Evolutionary conservation across 1,140 invertebrate species (phyloP).

Genomic region (Dendrolimus kikuchii): DNA sequence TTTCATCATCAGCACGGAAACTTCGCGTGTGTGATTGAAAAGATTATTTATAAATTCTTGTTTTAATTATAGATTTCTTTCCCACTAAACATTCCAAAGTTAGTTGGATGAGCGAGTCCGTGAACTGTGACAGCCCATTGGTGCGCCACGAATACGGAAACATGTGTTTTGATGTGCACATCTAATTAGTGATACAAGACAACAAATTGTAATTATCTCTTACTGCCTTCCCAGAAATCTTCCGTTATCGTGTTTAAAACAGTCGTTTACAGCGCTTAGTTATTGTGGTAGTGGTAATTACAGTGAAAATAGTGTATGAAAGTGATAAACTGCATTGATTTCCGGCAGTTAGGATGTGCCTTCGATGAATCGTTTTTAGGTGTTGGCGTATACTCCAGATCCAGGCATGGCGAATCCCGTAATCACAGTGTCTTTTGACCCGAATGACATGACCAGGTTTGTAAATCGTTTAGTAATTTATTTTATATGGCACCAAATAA

Average conservation of each 20-base stretch:
- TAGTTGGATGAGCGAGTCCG: slow-evolving; percentile 38
- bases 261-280: slow-evolving; percentile 4
- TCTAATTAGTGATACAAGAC: slow-evolving; percentile 49
- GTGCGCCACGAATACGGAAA: slow-evolving; percentile 42
- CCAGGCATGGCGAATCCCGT: slow-evolving; percentile 59
- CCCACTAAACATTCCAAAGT: slow-evolving; percentile 38
- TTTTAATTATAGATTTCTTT: slow-evolving; percentile 63
- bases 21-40: slow-evolving; percentile 62
- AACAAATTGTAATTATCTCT: slow-evolving; percentile 58
- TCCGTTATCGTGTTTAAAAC: slow-evolving; percentile 20
- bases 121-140: slow-evolving; percentile 31
- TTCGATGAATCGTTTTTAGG: slow-evolving; percentile 33
- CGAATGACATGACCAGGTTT: slow-evolving; percentile 80
- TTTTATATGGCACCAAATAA: too few species aligned
- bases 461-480: neutral
- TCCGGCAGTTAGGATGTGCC: slow-evolving; percentile 45
- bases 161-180: slow-evolving; percentile 69
- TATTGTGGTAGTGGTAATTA: slow-evolving; percentile 5
- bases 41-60: slow-evolving; percentile 61
- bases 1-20: slow-evolving; percentile 36
- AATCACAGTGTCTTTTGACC: slow-evolving; percentile 81
- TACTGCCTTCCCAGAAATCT: slow-evolving; percentile 29
- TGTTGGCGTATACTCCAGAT: slow-evolving; percentile 20
- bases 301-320: slow-evolving; percentile 15
- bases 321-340: slow-evolving; percentile 31